Conservation (phyloP, 2,797 vertebrate species). For the Rhinella marina region DNA sequence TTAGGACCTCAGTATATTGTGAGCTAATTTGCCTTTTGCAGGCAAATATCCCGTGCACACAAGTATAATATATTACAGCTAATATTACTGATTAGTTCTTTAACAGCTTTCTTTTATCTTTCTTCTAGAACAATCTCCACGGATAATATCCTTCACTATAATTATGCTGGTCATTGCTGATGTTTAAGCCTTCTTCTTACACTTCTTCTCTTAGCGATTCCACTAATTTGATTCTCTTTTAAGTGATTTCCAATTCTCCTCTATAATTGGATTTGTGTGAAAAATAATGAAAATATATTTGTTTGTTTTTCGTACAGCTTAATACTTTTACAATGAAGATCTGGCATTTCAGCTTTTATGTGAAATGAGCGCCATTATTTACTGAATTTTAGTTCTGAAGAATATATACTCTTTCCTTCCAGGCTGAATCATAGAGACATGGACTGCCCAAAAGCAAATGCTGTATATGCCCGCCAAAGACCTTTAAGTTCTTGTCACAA, state of each 20-base stretch:
- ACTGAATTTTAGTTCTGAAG: neutral
- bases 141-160: conserved; percentile 41
- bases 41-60: neutral
- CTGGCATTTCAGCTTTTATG: conserved; percentile 34
- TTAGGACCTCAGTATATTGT: conserved; percentile 20
- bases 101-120: conserved; percentile 36
- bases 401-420: neutral
- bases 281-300: conserved; percentile 57
- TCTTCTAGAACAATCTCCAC: conserved; percentile 33
- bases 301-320: conserved; percentile 46
- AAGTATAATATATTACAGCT: conserved; percentile 38
- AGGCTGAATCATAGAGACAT: neutral
- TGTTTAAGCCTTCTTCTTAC: conserved; percentile 47
- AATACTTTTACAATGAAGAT: conserved; percentile 42
- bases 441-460: neutral
- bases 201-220: conserved; percentile 41
- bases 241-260: conserved; percentile 58
- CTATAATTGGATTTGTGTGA: conserved; percentile 59
- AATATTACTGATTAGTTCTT: conserved; percentile 20
- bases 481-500: too few species aligned
- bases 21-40: conserved; percentile 4
- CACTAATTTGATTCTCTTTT: conserved; percentile 49
- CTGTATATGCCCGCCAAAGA: too few species aligned
- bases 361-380: conserved; percentile 4
- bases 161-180: conserved; percentile 21